Evolutionary conservation across 2,797 vertebrate genomes (phyloP).

Genomic region (Coregonus ussuriensis): DNA sequence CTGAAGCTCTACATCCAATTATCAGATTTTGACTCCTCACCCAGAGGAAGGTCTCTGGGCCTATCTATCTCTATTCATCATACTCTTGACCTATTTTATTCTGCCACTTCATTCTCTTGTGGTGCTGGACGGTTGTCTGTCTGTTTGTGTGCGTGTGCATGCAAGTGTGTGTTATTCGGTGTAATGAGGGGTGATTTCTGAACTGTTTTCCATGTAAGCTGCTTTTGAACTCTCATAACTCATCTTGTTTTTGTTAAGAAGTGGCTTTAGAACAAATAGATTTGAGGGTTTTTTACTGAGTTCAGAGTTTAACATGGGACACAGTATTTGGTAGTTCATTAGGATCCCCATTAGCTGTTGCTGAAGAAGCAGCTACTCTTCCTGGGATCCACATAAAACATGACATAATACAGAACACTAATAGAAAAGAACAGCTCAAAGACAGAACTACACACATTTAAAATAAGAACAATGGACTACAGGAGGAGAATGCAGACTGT

Average conservation of each 20-base stretch:
- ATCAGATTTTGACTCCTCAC: slow-evolving; percentile 49
- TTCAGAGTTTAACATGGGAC: slow-evolving; percentile 1
- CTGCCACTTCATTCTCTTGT: slow-evolving; percentile 37
- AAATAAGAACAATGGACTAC: too few species aligned
- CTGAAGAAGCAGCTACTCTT: too few species aligned
- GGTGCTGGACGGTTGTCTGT: background rate
- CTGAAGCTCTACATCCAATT: slow-evolving; percentile 59
- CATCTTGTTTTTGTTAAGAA: slow-evolving; percentile 42
- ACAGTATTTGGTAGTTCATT: too few species aligned
- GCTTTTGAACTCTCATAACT: slow-evolving; percentile 48
- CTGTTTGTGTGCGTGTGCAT: slow-evolving; percentile 29
- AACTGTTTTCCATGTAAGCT: slow-evolving; percentile 49
- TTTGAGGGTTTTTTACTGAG: slow-evolving; percentile 14
- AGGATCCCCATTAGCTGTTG: too few species aligned
- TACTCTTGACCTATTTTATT: slow-evolving; percentile 3
- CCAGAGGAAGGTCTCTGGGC: background rate
- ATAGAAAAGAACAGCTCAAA: too few species aligned
- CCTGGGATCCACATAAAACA: too few species aligned
- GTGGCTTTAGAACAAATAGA: slow-evolving; percentile 33
- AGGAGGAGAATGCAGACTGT: too few species aligned
- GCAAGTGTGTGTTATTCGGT: slow-evolving; percentile 27
- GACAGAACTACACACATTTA: too few species aligned
- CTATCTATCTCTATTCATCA: slow-evolving; percentile 23
- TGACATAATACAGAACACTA: too few species aligned
- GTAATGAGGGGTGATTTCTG: slow-evolving; percentile 25